A percentile compares a stretch with the other conserved stretches of the same genome.
phyloP scores from a whole-genome alignment of 2,113 vertebrate genomes.

The Trichechus manatus region DNA sequence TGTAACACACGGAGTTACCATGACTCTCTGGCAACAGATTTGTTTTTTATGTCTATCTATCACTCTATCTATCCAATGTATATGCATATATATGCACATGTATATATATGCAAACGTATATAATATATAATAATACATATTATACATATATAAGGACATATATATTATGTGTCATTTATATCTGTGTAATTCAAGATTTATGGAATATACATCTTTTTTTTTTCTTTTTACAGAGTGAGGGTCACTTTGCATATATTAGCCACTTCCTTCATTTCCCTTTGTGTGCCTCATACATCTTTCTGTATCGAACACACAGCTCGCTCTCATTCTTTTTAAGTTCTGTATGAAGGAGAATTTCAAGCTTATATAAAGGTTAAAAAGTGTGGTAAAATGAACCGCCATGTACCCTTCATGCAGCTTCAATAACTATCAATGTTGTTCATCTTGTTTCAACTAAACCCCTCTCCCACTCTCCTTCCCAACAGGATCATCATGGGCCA shows the following conservation, averaged over 20 bases:
- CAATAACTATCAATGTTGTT: accelerated
- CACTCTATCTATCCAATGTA: too few species aligned
- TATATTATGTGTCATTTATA: not conserved
- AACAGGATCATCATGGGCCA: accelerated
- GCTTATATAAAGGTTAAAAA: too few species aligned
- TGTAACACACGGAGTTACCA: too few species aligned
- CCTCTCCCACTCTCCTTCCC: not conserved
- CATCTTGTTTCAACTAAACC: not conserved
- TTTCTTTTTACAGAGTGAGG: not conserved
- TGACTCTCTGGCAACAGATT: too few species aligned
- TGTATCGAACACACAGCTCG: not conserved
- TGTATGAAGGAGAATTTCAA: not conserved
- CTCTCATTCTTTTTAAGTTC: not conserved
- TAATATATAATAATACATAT: too few species aligned
- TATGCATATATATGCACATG: too few species aligned
- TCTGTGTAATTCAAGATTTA: not conserved
- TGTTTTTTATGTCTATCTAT: too few species aligned
- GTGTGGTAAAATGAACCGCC: not conserved
- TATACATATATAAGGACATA: too few species aligned
- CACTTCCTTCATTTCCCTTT: too few species aligned
- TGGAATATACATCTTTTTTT: not conserved
- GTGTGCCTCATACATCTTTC: too few species aligned
- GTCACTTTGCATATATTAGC: not conserved
- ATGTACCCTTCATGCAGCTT: accelerated
- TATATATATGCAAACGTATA: too few species aligned